Conservation (phyloP, 1,140 invertebrate species). For the Brachionus paranguensis region DNA sequence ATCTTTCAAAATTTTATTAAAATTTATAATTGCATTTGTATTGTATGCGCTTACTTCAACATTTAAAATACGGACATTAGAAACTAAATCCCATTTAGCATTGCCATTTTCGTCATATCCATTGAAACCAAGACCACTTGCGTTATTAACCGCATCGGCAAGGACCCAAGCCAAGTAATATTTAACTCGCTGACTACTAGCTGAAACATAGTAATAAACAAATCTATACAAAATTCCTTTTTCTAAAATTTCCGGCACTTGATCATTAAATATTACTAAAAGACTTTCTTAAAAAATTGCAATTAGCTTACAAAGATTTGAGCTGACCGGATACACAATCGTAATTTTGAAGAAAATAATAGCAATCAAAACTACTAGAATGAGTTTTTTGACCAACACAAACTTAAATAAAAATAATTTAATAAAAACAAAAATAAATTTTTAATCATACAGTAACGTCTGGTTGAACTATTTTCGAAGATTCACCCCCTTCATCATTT, state of each 20-base stretch:
- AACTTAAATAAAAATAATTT: conserved; percentile 43
- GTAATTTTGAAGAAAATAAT: conserved; percentile 64
- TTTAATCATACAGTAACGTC: not conserved
- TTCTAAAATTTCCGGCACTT: conserved; percentile 22
- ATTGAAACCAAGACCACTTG: conserved; percentile 81
- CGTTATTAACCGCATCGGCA: conserved; percentile 87
- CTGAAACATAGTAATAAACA: conserved; percentile 59
- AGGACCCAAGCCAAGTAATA: conserved; percentile 88
- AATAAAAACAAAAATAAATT: not conserved
- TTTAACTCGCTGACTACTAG: conserved; percentile 70
- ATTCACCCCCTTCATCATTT: not conserved
- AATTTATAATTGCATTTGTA: no score
- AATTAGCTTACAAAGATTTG: conserved; percentile 56
- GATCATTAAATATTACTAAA: not conserved
- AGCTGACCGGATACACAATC: conserved; percentile 58
- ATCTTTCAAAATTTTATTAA: conserved; percentile 57
- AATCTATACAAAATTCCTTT: conserved; percentile 60
- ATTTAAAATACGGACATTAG: conserved; percentile 77
- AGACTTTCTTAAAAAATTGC: conserved; percentile 23
- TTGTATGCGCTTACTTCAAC: conserved; percentile 84
- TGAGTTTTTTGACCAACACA: conserved; percentile 63
- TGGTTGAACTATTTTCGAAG: conserved; percentile 26
- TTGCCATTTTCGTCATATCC: conserved; percentile 68
- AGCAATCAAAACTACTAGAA: conserved; percentile 56
- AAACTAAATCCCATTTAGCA: conserved; percentile 74